These are phyloP conservation scores for Lepidurus packardi DNA, from an alignment of 1,140 invertebrate genomes.

Conservation along the genomic window DNA sequence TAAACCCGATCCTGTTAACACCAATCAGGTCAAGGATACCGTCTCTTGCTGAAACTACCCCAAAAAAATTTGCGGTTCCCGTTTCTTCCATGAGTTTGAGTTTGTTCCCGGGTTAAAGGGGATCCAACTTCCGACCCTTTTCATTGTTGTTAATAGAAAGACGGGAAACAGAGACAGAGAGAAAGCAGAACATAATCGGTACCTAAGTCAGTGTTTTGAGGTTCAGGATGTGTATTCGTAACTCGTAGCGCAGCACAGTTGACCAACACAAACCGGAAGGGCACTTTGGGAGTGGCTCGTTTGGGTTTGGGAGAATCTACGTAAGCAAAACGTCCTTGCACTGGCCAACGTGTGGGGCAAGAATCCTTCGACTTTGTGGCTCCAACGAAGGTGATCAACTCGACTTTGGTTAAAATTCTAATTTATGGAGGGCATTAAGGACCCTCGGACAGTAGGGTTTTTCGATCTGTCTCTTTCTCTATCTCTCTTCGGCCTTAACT, in stretches of 20 bases:
- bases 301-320: background rate
- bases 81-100: background rate
- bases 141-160: background rate
- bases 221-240: background rate
- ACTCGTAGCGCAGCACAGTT: background rate
- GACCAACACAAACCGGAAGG: slow-evolving; percentile 6
- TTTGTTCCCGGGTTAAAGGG: too few species aligned
- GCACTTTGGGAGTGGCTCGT: background rate
- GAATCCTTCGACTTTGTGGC: background rate
- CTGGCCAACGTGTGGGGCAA: background rate
- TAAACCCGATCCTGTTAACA: background rate
- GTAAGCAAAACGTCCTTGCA: background rate
- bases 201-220: background rate
- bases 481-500: too few species aligned
- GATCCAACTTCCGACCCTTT: too few species aligned
- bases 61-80: too few species aligned
- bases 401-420: background rate
- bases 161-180: background rate
- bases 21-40: background rate
- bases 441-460: background rate
- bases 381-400: slow-evolving; percentile 8
- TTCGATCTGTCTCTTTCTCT: too few species aligned
- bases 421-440: background rate
- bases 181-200: background rate
- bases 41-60: background rate